phyloP scores from a whole-genome alignment of 2,888 invertebrate species.

The Lycophotia porphyrea region DNA sequence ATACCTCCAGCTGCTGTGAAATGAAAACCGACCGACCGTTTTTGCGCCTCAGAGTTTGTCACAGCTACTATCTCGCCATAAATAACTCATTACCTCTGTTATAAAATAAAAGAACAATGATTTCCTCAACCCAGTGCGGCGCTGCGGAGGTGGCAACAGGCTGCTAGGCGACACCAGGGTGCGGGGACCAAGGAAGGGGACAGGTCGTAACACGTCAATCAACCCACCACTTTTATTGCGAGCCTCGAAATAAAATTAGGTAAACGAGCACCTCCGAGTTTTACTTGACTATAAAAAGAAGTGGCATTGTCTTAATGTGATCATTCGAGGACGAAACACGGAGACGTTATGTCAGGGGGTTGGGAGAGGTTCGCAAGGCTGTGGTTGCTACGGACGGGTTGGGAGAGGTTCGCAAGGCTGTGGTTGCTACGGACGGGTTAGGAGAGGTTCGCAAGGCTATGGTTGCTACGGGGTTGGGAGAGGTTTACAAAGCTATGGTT shows the following conservation, averaged over 20 bases:
- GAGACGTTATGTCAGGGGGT: neutral
- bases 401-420: too few relatives aligned
- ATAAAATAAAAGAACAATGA: constrained; percentile 38
- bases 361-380: neutral
- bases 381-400: neutral
- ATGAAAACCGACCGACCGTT: neutral
- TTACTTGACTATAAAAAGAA: constrained; percentile 66
- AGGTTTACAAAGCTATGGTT: neutral
- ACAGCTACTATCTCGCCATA: constrained; percentile 3
- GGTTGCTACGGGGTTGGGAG: neutral
- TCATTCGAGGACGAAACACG: constrained; percentile 1
- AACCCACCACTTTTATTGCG: constrained; percentile 67
- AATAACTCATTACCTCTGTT: constrained; percentile 7
- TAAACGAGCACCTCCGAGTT: constrained; percentile 72
- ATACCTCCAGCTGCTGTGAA: neutral
- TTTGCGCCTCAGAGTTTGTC: neutral
- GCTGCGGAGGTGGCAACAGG: constrained; percentile 29
- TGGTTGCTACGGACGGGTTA: neutral
- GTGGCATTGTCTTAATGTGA: constrained; percentile 37
- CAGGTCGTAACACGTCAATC: constrained; percentile 69
- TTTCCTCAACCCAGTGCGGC: constrained; percentile 10
- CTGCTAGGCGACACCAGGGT: constrained; percentile 7
- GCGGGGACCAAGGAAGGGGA: constrained; percentile 38
- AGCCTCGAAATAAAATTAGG: constrained; percentile 75
- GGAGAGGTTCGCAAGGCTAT: too few relatives aligned